Evolutionary conservation across 1,140 invertebrate genomes (phyloP), one percentile per base, ranked within the genome.

Genomic region (Lepidurus apus): DNA sequence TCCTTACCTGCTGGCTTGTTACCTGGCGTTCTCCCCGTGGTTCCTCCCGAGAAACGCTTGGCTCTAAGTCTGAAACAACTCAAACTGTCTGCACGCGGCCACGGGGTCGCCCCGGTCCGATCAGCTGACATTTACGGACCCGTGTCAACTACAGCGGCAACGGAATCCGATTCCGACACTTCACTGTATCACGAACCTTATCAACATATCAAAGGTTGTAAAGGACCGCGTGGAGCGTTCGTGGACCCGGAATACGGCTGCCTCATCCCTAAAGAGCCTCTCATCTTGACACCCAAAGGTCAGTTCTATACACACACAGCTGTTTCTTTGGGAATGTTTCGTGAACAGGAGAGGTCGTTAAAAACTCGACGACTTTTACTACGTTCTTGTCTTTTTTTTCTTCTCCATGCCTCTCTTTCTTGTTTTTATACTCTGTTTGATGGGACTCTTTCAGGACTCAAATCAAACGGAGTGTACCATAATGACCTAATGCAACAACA

Each of bases 131-230:
- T 85, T 43, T 86, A 87, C 81, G 87, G 87, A 11, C 85, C 86
- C 45, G 86, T 86, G 43, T 83, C 84, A 10, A 79, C 43, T 13
- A 78, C 79, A 86, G 84, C 47, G 87, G 80, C 81, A 43, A 79
- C 89, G 78, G 87, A 89, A 80, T 87, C 87, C 1, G 89, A 90
- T 82, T 87, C 87, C 80, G 89, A 90, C 82, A 88, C 86, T 79
- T 87, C 87, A 0, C 86, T 88, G 11, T 90, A 90, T 83, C 88
- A 89, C 81, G 89, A 90, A 81, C 89, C 89, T 5, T 89, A 89
- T 83, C 89, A 89, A 85, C 85, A 78, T 65, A 65, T 65, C 73
- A 75, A 74, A 43, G 34, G 74, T 43, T 45, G 74, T 42, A 73
- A 78, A 42, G 74, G 43, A 9, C 43, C 43, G n/a, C 45, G 77